Evolutionary conservation across 2,797 vertebrate species (phyloP).

Genomic region (Sciurus vulgaris): DNA sequence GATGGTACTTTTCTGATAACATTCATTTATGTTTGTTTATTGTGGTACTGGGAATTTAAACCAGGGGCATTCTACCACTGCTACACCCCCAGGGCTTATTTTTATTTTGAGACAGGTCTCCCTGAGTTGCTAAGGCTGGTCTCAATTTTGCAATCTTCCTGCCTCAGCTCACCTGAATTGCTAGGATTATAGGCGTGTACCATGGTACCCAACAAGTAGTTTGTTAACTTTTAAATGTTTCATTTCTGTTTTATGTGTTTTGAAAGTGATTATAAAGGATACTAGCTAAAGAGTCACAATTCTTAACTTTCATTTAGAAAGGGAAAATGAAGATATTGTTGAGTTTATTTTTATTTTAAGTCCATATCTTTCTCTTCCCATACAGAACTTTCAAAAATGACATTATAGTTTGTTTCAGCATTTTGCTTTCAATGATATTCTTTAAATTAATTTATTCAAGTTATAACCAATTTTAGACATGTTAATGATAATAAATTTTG

Average conservation of each 20-base stretch:
- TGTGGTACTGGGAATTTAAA: too few species aligned
- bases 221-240: conserved; percentile 1
- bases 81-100: too few species aligned
- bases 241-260: not conserved
- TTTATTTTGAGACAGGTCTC: too few species aligned
- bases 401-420: not conserved
- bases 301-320: conserved; percentile 22
- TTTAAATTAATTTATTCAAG: conserved; percentile 8
- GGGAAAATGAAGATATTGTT: not conserved
- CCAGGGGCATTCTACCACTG: too few species aligned
- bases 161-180: too few species aligned
- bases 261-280: not conserved
- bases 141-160: too few species aligned
- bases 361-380: not conserved
- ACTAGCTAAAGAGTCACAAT: not conserved
- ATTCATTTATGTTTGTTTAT: too few species aligned
- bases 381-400: not conserved
- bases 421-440: not conserved
- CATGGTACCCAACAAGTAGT: not conserved
- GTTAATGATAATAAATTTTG: not conserved
- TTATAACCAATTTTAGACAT: not conserved
- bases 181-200: too few species aligned
- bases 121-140: too few species aligned
- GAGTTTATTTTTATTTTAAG: not conserved
- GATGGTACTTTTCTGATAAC: not conserved